Conservation (phyloP, 1,140 invertebrate genomes). For the Magallana gigas region DNA sequence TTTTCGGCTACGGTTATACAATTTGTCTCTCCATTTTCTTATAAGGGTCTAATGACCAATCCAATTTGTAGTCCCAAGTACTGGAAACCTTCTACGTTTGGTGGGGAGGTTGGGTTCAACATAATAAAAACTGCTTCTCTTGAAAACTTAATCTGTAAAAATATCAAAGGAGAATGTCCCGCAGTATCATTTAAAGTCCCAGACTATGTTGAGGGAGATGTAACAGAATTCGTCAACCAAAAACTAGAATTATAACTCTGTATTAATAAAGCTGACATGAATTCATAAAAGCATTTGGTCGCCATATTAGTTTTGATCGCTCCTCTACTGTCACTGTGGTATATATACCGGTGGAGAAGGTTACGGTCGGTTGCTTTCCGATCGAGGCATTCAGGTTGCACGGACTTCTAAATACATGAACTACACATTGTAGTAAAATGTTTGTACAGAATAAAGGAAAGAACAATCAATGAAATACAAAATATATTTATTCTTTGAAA, state of each 20-base stretch:
- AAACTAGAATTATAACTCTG: conserved; percentile 23
- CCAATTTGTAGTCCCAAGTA: conserved; percentile 78
- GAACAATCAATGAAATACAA: no score
- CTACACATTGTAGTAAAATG: no score
- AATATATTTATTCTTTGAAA: no score
- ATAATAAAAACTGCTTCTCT: conserved; percentile 78
- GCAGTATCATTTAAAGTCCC: conserved; percentile 77
- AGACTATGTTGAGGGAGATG: conserved; percentile 62
- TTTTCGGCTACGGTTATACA: conserved; percentile 78
- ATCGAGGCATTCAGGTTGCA: no score
- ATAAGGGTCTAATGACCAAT: conserved; percentile 79
- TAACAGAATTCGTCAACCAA: not conserved
- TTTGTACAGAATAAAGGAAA: no score
- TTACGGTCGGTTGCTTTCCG: no score
- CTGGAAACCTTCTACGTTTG: conserved; percentile 81
- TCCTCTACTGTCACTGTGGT: no score
- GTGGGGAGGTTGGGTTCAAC: conserved; percentile 79
- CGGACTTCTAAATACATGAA: no score
- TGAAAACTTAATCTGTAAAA: conserved; percentile 78
- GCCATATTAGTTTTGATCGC: no score
- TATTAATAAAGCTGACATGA: no score
- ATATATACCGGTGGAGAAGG: no score
- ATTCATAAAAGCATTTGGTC: no score
- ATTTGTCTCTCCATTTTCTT: conserved; percentile 79
- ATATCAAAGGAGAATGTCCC: conserved; percentile 77